Evolutionary conservation across 1,140 invertebrate genomes (phyloP).

Genomic region (Leptestheria dahalacensis): DNA sequence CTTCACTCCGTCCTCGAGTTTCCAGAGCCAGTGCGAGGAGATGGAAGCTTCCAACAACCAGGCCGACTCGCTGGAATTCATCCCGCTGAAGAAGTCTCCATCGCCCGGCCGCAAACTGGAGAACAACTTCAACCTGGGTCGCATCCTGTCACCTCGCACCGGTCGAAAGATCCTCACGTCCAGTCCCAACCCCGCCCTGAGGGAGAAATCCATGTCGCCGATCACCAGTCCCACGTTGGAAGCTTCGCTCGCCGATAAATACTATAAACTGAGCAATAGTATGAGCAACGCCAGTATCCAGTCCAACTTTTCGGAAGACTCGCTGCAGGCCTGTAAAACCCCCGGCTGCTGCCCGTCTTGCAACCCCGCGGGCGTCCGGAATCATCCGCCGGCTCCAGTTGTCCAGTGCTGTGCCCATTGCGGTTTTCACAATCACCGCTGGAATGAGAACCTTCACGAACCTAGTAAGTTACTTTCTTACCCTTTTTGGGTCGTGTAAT

Average conservation of each 20-base stretch:
- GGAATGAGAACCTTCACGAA: neutral
- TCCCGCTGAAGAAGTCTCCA: neutral
- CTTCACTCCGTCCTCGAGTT: conserved; percentile 1
- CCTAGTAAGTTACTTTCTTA: neutral
- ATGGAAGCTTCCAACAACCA: neutral
- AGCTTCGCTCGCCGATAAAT: neutral
- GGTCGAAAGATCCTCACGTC: conserved; percentile 3
- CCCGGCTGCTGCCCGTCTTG: neutral
- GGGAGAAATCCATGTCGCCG: conserved; percentile 4
- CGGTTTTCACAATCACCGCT: neutral
- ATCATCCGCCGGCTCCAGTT: neutral
- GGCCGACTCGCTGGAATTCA: conserved; percentile 8
- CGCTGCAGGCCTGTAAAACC: neutral
- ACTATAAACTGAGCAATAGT: neutral
- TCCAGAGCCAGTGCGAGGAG: neutral
- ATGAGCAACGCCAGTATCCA: conserved; percentile 10
- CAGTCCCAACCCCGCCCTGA: neutral
- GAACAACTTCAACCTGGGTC: neutral
- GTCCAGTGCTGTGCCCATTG: neutral
- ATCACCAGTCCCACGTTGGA: neutral
- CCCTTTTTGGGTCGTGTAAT: too few relatives aligned
- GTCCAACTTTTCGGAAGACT: conserved; percentile 1
- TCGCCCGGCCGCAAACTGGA: neutral
- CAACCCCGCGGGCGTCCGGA: too few relatives aligned
- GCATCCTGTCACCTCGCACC: conserved; percentile 1